Evolutionary conservation across 2,888 invertebrate genomes (phyloP).

Genomic region (Nemotelus nigrinus): DNA sequence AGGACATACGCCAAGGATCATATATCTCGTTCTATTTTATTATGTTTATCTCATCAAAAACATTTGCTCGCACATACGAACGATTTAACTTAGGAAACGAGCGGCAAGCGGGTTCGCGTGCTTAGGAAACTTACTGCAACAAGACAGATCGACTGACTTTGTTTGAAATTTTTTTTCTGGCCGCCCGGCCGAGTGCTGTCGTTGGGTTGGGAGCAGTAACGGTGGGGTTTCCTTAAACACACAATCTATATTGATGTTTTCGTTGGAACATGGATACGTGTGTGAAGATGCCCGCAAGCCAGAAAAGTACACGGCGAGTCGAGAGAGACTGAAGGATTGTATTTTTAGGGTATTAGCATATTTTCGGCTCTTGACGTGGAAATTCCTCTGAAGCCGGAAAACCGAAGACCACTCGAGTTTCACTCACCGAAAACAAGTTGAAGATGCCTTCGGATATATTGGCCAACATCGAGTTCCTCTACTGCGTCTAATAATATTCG

Average conservation of each 20-base stretch:
- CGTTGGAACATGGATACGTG: background rate
- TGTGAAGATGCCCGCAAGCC: constrained; percentile 1
- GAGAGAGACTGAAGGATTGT: constrained; percentile 12
- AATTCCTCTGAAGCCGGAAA: constrained; percentile 2
- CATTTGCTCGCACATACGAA: constrained; percentile 1
- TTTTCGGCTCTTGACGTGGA: constrained; percentile 9
- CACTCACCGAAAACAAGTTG: background rate
- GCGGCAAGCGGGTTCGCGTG: too few relatives aligned
- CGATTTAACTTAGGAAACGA: background rate
- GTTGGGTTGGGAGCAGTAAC: too few relatives aligned
- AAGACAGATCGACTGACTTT: constrained; percentile 5
- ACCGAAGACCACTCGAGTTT: constrained; percentile 33
- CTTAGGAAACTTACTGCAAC: background rate
- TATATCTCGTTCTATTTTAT: background rate
- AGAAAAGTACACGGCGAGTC: background rate
- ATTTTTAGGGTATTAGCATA: constrained; percentile 33
- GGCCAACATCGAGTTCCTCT: background rate
- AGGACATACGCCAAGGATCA: too few relatives aligned
- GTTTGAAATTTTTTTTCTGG: background rate
- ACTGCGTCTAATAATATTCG: constrained; percentile 13
- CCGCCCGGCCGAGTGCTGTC: too few relatives aligned
- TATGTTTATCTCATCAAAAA: constrained; percentile 23
- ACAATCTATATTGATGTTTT: too few relatives aligned
- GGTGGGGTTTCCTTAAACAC: too few relatives aligned
- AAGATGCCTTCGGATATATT: background rate